Evolutionary conservation across 2,797 vertebrate species (phyloP).

Genomic region (Lepus oiostolus): DNA sequence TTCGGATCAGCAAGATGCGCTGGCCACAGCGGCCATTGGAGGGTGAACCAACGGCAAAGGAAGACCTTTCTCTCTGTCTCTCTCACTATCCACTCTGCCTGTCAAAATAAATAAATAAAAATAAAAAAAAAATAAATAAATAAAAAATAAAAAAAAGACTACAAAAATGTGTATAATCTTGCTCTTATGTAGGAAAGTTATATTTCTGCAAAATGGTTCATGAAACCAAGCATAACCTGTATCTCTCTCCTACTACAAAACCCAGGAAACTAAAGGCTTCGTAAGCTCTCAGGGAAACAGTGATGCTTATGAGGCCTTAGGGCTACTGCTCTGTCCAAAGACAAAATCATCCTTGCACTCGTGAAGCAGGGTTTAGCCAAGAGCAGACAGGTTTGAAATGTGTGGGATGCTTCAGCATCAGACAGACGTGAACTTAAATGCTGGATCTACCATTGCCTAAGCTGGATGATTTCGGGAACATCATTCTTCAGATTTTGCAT

Average conservation of each 20-base stretch:
- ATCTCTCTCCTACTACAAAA: constrained; percentile 17
- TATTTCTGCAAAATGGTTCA: constrained; percentile 52
- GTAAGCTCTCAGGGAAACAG: not conserved
- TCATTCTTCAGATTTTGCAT: constrained; percentile 50
- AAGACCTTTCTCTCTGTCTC: too few relatives aligned
- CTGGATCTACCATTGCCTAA: not conserved
- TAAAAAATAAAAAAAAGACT: not conserved
- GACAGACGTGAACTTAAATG: constrained; percentile 35
- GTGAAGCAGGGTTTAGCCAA: not conserved
- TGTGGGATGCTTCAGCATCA: too few relatives aligned
- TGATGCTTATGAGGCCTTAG: not conserved
- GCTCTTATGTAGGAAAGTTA: constrained; percentile 8
- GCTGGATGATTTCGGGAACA: constrained; percentile 40
- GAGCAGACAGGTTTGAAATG: not conserved
- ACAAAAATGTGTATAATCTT: not conserved
- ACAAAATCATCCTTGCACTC: not conserved
- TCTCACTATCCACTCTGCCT: too few relatives aligned
- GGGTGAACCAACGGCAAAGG: too few relatives aligned
- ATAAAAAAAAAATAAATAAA: too few relatives aligned
- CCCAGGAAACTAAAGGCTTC: not conserved
- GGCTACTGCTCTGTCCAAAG: not conserved
- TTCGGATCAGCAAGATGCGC: too few relatives aligned
- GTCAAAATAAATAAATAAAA: too few relatives aligned
- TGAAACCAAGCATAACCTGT: constrained; percentile 18
- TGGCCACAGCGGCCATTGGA: too few relatives aligned